A percentile compares a stretch with the other conserved stretches of the same genome.
Conservation (phyloP, 35 echinoderm and acorn worm genomes). For the Anneissia japonica region DNA sequence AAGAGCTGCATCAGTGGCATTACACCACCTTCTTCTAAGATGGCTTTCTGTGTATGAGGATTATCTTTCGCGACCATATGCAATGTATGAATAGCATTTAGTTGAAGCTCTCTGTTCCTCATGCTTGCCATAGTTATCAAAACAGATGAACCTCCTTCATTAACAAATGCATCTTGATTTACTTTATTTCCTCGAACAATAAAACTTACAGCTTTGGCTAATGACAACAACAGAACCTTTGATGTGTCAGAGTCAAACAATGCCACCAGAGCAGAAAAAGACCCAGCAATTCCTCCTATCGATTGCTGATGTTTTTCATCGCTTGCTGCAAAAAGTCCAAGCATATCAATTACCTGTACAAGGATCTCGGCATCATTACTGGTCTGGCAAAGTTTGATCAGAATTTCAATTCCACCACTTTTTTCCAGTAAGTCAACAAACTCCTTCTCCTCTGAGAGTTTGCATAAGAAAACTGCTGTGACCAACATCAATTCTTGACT, state of each 20-base stretch:
- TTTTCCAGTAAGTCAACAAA: conserved; percentile 55
- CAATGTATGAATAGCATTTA: conserved; percentile 77
- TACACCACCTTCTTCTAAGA: conserved; percentile 88
- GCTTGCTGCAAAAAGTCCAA: conserved; percentile 59
- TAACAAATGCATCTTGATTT: conserved; percentile 81
- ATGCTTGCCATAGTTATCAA: conserved; percentile 69
- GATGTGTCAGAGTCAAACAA: conserved; percentile 53
- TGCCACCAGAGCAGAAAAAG: conserved; percentile 58
- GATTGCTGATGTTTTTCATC: conserved; percentile 54
- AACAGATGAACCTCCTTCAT: conserved; percentile 78
- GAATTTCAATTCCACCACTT: conserved; percentile 54
- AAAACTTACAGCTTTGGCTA: conserved; percentile 56
- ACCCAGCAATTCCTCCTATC: conserved; percentile 57
- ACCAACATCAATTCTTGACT: conserved; percentile 46
- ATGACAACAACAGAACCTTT: conserved; percentile 59
- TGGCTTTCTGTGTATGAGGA: conserved; percentile 91
- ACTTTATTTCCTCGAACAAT: conserved; percentile 53
- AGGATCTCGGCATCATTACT: conserved; percentile 63
- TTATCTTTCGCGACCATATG: conserved; percentile 92
- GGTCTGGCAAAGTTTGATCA: conserved; percentile 79
- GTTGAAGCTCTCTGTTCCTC: conserved; percentile 60
- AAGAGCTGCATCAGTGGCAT: conserved; percentile 82
- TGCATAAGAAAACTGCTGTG: conserved; percentile 58
- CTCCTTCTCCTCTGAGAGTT: conserved; percentile 45
- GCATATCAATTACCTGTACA: conserved; percentile 65